These are phyloP conservation scores for Dufourea novaeangliae DNA, from an alignment of 1,140 invertebrate genomes.

Conservation along the genomic window DNA sequence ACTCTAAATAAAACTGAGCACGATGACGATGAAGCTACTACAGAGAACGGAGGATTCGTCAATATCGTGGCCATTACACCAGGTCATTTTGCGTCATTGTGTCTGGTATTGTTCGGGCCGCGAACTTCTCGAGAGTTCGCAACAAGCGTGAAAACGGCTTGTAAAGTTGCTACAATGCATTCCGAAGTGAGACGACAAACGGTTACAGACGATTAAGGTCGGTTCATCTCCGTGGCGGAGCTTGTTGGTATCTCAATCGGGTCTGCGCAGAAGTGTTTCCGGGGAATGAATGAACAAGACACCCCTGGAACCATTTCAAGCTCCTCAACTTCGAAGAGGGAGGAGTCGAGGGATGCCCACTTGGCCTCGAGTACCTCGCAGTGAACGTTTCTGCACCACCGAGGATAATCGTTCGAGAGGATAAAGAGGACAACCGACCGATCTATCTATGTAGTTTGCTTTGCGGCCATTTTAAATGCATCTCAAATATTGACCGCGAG, in stretches of 20 bases:
- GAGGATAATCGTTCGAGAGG: conserved; percentile 54
- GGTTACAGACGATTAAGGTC: conserved; percentile 51
- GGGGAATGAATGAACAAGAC: conserved; percentile 74
- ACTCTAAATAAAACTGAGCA: not conserved
- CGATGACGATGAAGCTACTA: too few species aligned
- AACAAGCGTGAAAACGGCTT: conserved; percentile 38
- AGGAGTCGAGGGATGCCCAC: conserved; percentile 75
- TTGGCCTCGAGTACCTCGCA: conserved; percentile 72
- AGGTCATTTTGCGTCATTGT: conserved; percentile 57
- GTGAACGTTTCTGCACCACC: conserved; percentile 54
- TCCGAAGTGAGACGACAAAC: conserved; percentile 53
- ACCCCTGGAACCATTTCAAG: conserved; percentile 56
- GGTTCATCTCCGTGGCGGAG: conserved; percentile 32
- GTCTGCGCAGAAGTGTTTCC: conserved; percentile 74
- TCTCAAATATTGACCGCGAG: not conserved
- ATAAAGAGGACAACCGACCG: conserved; percentile 47
- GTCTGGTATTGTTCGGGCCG: conserved; percentile 3
- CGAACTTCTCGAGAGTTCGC: conserved; percentile 45
- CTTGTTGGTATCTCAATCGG: conserved; percentile 71
- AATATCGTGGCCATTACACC: conserved; percentile 43
- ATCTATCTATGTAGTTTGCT: conserved; percentile 29
- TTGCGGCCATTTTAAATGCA: conserved; percentile 4
- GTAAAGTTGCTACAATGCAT: conserved; percentile 25
- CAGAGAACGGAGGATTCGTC: not conserved
- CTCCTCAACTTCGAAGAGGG: conserved; percentile 59